Evolutionary conservation across 2,888 invertebrate species (phyloP), one percentile per base, ranked within the genome.

Genomic region (Ctenicera cuprea): DNA sequence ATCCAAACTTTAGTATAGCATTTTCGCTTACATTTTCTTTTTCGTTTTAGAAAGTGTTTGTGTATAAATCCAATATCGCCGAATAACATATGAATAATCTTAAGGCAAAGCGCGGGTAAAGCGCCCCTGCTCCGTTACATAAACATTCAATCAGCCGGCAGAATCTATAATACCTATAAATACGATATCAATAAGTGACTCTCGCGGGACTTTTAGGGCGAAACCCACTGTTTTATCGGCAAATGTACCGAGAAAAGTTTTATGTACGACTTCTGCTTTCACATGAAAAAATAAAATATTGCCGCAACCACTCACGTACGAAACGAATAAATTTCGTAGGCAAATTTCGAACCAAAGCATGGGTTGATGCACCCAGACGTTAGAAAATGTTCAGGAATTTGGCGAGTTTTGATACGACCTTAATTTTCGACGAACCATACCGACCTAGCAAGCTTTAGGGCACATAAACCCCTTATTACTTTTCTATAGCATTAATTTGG

Each of bases 131-230:
- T 78, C 77, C 79, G 80, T 82, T 83, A 84, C 85, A 85, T 85
- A 85, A 85, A 85, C 85, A 85, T 85, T 85, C 85, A 85, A 85
- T 85, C 85, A 85, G 83, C 83, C 85, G 83, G 83, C 83, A 82
- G 80, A 83, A 83, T 83, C 83, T 82, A 85, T 86, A 87, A 86
- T 86, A 86, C 85, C 86, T 86, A 86, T 86, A 87, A 86, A 87
- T 87, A 85, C 83, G 84, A 83, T 85, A 86, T 86, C 86, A 86
- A 86, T 87, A 87, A 87, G 84, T 81, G 81, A 83, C 81, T 83
- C 85, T 82, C 84, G 81, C 79, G 84, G 83, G 85, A 83, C 81
- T 83, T 82, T 81, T 79, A 77, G 80, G 80, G 78, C 79, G 78
- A 79, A 81, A 80, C 75, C 66, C 70, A 82, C 83, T 82, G 83